Evolutionary conservation across 1,140 invertebrate genomes (phyloP).

Genomic region (Daktulosphaira vitifoliae): DNA sequence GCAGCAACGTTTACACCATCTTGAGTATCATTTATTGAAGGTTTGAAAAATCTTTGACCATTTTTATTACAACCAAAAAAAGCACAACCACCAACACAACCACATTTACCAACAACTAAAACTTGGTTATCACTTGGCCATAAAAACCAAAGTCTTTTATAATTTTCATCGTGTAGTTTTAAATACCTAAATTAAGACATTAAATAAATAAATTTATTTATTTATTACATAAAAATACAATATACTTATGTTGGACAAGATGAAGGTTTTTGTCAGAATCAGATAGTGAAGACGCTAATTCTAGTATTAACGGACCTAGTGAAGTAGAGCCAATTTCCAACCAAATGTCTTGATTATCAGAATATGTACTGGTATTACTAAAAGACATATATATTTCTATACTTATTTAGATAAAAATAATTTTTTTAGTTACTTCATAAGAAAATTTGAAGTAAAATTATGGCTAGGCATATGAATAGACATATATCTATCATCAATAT

Average conservation of each 20-base stretch:
- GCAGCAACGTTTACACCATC: slow-evolving; percentile 75
- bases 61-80: slow-evolving; percentile 90
- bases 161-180: slow-evolving; percentile 76
- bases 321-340: slow-evolving; percentile 85
- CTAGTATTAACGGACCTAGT: slow-evolving; percentile 82
- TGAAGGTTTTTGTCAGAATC: slow-evolving; percentile 65
- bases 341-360: slow-evolving; percentile 64
- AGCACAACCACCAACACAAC: slow-evolving; percentile 85
- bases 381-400: neutral
- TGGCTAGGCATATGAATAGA: too few species aligned
- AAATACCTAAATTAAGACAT: slow-evolving; percentile 56
- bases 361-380: slow-evolving; percentile 9
- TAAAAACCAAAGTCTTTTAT: slow-evolving; percentile 86
- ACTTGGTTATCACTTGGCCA: slow-evolving; percentile 63
- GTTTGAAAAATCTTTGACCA: slow-evolving; percentile 78
- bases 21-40: slow-evolving; percentile 63
- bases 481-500: too few species aligned
- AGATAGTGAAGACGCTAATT: slow-evolving; percentile 76
- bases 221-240: slow-evolving; percentile 23
- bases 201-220: neutral
- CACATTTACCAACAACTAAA: slow-evolving; percentile 62
- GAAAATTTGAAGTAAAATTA: too few species aligned
- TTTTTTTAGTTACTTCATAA: too few species aligned
- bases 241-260: slow-evolving; percentile 66
- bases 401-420: too few species aligned